Evolutionary conservation across 1,140 invertebrate genomes (phyloP).

Genomic region (Brachionus sp.): DNA sequence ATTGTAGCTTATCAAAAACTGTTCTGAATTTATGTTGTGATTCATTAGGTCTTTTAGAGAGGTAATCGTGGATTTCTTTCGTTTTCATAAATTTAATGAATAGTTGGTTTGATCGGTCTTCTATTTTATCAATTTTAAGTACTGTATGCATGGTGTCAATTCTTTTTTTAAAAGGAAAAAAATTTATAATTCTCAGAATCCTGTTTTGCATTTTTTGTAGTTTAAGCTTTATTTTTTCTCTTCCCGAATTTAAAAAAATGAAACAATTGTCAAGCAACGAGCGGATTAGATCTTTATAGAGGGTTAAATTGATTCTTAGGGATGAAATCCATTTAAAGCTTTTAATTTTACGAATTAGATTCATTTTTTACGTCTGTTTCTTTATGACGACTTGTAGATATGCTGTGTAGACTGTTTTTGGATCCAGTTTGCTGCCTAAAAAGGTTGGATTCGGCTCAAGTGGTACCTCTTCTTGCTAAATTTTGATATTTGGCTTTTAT

Average conservation of each 20-base stretch:
- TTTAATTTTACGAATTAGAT: neutral
- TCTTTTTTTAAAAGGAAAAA: neutral
- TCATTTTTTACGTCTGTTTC: too few relatives aligned
- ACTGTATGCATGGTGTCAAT: neutral
- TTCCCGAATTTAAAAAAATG: too few relatives aligned
- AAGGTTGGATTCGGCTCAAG: neutral
- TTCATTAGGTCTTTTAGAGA: neutral
- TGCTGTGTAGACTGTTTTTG: neutral
- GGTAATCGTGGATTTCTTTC: neutral
- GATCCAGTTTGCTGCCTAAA: neutral
- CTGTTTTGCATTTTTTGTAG: neutral
- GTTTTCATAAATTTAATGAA: neutral
- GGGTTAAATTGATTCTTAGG: neutral
- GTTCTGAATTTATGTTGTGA: neutral
- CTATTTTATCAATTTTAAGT: neutral
- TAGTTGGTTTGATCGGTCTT: neutral
- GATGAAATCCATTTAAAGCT: neutral
- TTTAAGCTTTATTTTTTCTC: neutral
- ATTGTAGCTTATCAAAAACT: neutral
- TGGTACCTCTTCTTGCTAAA: neutral
- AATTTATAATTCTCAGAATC: neutral
- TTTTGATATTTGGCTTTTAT: neutral
- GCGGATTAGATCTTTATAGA: neutral
- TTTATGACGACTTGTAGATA: neutral
- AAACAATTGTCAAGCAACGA: neutral